Conservation (phyloP, 1,140 invertebrate species). For the Gryon sp. region DNA sequence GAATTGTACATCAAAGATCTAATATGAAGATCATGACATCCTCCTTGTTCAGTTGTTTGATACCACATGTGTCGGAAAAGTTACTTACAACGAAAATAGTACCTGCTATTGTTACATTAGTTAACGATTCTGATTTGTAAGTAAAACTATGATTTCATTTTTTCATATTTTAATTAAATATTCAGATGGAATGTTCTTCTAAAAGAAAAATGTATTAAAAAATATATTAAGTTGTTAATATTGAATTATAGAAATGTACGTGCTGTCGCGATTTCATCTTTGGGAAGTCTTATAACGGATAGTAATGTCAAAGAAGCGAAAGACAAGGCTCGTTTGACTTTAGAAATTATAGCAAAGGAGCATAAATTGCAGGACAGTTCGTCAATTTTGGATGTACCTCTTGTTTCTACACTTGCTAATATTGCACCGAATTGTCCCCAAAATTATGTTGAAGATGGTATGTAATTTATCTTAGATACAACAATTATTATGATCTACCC, state of each 20-base stretch:
- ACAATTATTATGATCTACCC: too few species aligned
- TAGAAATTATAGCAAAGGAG: conserved; percentile 82
- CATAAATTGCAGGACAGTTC: conserved; percentile 71
- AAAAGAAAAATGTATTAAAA: too few species aligned
- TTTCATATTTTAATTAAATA: too few species aligned
- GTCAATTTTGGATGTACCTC: conserved; percentile 75
- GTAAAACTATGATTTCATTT: too few species aligned
- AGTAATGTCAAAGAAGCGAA: conserved; percentile 81
- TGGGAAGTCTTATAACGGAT: conserved; percentile 84
- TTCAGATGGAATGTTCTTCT: too few species aligned
- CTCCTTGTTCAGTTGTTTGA: conserved; percentile 82
- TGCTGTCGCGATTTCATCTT: conserved; percentile 83
- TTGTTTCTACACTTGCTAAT: conserved; percentile 79
- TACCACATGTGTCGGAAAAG: conserved; percentile 81
- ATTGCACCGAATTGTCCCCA: conserved; percentile 79
- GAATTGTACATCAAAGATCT: conserved; percentile 84
- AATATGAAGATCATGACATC: conserved; percentile 82
- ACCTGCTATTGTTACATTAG: conserved; percentile 86
- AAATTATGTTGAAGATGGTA: conserved; percentile 82
- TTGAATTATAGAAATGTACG: conserved; percentile 80
- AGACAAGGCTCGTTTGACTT: conserved; percentile 86
- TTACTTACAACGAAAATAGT: conserved; percentile 82
- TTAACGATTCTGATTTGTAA: conserved; percentile 85
- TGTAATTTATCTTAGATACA: neutral
- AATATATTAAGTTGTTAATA: conserved; percentile 1